Percentiles rank a stretch among this genome's conserved stretches.
These are phyloP conservation scores for Ptilodon capucinus DNA, from an alignment of 2,888 invertebrate species.

Conservation along the genomic window DNA sequence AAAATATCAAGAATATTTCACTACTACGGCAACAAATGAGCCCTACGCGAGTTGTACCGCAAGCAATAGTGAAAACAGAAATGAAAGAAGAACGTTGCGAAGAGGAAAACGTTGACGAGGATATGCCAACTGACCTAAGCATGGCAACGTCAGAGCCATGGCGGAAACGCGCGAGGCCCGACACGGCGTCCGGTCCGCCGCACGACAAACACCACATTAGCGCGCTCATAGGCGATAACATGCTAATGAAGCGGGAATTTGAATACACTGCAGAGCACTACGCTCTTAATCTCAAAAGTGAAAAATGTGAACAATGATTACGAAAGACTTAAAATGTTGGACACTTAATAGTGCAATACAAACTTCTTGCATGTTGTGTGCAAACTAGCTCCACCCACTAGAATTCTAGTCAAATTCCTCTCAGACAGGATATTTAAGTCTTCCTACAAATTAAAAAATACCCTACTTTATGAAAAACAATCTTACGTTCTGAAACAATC, in stretches of 20 bases:
- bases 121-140: constrained; percentile 88
- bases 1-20: constrained; percentile 96
- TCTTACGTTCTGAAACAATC: constrained; percentile 36
- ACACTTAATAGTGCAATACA: constrained; percentile 55
- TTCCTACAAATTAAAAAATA: constrained; percentile 56
- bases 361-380: constrained; percentile 40
- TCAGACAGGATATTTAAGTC: constrained; percentile 67
- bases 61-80: constrained; percentile 70
- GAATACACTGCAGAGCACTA: constrained; percentile 72
- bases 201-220: constrained; percentile 80
- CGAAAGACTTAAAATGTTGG: constrained; percentile 36
- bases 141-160: constrained; percentile 80
- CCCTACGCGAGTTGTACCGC: constrained; percentile 78
- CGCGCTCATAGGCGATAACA: constrained; percentile 76
- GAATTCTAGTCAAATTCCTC: constrained; percentile 76
- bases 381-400: constrained; percentile 65
- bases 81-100: constrained; percentile 77
- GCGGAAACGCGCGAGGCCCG: constrained; percentile 70
- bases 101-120: constrained; percentile 82
- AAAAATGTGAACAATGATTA: constrained; percentile 81
- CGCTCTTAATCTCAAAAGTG: constrained; percentile 77
- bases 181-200: constrained; percentile 47
- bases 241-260: constrained; percentile 74
- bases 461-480: constrained; percentile 38
- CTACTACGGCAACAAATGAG: constrained; percentile 91